A percentile compares a stretch with the other conserved stretches of the same genome.
These are phyloP conservation scores for Intellagama lesueurii DNA, from an alignment of 2,797 vertebrate genomes.

Conservation along the genomic window DNA sequence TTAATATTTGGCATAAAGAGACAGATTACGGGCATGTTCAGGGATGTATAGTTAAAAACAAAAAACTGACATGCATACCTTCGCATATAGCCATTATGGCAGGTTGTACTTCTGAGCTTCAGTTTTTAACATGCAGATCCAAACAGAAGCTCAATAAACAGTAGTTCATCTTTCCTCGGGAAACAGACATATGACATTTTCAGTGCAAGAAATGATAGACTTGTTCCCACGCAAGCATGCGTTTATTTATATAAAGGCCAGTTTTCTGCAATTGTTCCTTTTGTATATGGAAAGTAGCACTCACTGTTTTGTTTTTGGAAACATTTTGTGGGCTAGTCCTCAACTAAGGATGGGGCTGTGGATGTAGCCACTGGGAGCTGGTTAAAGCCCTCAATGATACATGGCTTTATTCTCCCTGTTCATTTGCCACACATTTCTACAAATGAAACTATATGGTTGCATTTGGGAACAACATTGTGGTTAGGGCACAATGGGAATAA, in stretches of 20 bases:
- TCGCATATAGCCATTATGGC: not conserved
- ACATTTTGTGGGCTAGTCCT: not conserved
- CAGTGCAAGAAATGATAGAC: not conserved
- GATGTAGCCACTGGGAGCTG: not conserved
- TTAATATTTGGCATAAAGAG: not conserved
- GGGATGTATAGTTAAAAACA: not conserved
- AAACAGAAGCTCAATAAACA: not conserved
- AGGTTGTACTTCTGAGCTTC: not conserved
- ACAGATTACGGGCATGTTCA: not conserved
- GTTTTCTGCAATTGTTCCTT: not conserved
- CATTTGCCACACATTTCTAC: not conserved
- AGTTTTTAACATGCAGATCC: not conserved
- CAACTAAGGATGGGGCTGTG: not conserved
- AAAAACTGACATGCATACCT: not conserved
- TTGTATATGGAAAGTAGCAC: not conserved
- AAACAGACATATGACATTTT: not conserved
- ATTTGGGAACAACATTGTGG: not conserved
- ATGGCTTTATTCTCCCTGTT: not conserved
- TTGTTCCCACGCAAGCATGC: not conserved
- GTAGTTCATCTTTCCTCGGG: not conserved
- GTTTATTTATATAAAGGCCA: not conserved
- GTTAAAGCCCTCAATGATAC: not conserved
- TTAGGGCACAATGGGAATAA: not conserved
- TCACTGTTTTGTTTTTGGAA: not conserved
- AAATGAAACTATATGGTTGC: not conserved